phyloP scores from a whole-genome alignment of 2,113 vertebrate species.

The Tyrannus savana region DNA sequence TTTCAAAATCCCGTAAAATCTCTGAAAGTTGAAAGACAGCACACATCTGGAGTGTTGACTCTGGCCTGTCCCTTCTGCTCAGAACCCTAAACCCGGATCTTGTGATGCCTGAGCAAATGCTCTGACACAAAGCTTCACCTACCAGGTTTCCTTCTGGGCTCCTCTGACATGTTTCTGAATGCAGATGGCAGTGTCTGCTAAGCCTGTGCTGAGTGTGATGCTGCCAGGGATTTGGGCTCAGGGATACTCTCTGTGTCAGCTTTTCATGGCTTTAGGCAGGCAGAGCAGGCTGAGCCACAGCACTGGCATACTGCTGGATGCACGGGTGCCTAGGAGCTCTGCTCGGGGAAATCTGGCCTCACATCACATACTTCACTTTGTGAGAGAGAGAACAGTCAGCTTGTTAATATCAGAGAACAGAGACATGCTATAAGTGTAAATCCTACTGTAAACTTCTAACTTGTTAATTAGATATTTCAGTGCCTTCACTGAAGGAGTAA shows the following conservation, averaged over 20 bases:
- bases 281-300: not conserved
- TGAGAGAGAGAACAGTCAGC: not conserved
- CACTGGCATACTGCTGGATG: not conserved
- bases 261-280: not conserved
- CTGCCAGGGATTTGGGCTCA: not conserved
- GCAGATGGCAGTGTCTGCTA: slow-evolving; percentile 59
- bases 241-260: not conserved
- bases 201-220: not conserved
- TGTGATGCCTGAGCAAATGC: not conserved
- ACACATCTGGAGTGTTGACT: not conserved
- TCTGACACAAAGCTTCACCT: not conserved
- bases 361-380: not conserved
- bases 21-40: not conserved
- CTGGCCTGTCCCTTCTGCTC: not conserved
- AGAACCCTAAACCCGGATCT: not conserved
- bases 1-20: not conserved
- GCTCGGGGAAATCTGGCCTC: not conserved
- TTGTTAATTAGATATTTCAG: not conserved
- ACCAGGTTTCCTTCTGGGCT: not conserved
- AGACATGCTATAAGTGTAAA: not conserved
- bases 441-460: not conserved
- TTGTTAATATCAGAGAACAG: not conserved
- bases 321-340: not conserved
- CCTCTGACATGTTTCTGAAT: slow-evolving; percentile 51
- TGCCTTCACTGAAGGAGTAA: not conserved